Base-by-base conservation (phyloP, 2,888 invertebrate genomes). In the Hirtodrosophila cameraria region DNA sequence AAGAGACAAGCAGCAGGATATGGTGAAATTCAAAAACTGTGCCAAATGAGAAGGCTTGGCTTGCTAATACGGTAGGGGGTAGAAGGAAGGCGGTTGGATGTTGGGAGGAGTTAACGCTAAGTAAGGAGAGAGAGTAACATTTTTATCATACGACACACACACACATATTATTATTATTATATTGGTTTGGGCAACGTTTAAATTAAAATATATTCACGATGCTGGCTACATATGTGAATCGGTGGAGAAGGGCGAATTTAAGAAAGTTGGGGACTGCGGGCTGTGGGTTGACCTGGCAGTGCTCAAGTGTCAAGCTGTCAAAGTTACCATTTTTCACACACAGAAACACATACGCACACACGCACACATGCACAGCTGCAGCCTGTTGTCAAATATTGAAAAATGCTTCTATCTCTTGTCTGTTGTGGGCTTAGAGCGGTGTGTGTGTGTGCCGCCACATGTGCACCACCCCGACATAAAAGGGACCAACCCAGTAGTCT, bases 301-400 rank as follows among this genome's bases (percentile, higher is more conserved):
- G 64, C 76, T 69, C 46, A 64, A 77, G 72, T 80, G 80, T 80
- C 86, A 87, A 87, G 78, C 86, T 87, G 86, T 86, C 86, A 86
- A 86, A 86, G 68, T 72, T 74, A 73, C 80, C 73, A 86, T 86
- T 86, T 84, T 76, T 86, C 86, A 86, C 72, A 77, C 63, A 69
- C 64, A 28, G 57, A 60, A 48, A 57, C 45, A 49, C 61, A 68
- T 33, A 63, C 33, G 16, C 31, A 30, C 13, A 28, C 18, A 31
- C 15, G 48, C 33, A 18, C 39, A 36, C 41, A 54, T 16, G 11
- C 15, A 50, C 55, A 65, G 58, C 61, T 42, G 57, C 57, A 57
- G 64, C 23, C 30, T 66, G 63, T 79, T 72, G 69, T 64, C 82
- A 80, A 86, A 86, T 86, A 86, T 86, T 87, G 86, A 86, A 86